Evolutionary conservation across 1,140 invertebrate species (phyloP).

Genomic region (Zaprionus tsacasi): DNA sequence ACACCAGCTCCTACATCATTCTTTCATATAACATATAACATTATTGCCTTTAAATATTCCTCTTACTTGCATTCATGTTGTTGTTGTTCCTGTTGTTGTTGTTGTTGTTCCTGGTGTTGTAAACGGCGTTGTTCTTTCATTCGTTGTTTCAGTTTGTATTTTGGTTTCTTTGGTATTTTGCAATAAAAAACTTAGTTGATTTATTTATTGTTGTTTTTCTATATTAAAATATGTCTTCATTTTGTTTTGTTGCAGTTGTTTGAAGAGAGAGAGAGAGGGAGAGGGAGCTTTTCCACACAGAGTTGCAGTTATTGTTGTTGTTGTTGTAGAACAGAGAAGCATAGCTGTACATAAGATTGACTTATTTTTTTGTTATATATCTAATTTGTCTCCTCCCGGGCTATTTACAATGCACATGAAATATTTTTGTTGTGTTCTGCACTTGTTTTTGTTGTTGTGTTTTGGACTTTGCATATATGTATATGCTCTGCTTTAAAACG

Average conservation of each 20-base stretch:
- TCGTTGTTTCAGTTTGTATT: conserved; percentile 67
- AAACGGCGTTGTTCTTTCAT: conserved; percentile 77
- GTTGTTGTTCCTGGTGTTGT: conserved; percentile 31
- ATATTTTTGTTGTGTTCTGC: not conserved
- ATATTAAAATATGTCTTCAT: conserved; percentile 1
- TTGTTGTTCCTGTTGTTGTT: conserved; percentile 23
- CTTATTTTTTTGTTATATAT: not conserved
- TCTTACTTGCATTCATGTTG: conserved; percentile 1
- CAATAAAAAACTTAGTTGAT: conserved; percentile 43
- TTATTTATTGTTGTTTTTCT: conserved; percentile 2
- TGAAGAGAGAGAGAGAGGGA: no score
- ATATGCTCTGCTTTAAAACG: conserved; percentile 13
- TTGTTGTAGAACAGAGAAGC: conserved; percentile 24
- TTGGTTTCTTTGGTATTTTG: conserved; percentile 32
- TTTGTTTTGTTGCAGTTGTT: conserved; percentile 5
- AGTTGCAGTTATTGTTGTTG: conserved; percentile 8
- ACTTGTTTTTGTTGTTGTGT: conserved; percentile 4
- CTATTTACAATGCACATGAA: conserved; percentile 55
- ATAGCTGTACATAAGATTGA: conserved; percentile 21
- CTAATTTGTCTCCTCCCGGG: not conserved
- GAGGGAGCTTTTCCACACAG: conserved; percentile 13
- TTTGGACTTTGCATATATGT: conserved; percentile 1
- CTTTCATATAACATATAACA: no score
- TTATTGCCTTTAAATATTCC: not conserved
- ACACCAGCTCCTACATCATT: not conserved